phyloP scores from a whole-genome alignment of 2,113 vertebrate genomes.

The Coptodon rendalli region DNA sequence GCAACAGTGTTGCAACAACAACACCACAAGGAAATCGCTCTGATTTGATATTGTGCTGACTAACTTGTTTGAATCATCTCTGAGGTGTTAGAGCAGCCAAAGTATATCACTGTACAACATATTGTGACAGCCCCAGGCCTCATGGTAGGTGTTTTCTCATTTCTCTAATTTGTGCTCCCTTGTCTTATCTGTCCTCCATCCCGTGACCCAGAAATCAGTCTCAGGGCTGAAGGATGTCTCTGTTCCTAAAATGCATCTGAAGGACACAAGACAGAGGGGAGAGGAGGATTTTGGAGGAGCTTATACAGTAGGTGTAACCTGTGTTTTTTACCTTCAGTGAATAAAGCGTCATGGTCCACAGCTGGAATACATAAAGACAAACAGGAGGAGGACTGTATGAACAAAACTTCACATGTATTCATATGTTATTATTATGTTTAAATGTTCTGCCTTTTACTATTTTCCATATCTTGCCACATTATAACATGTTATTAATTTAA shows the following conservation, averaged over 20 bases:
- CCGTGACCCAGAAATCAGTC: background rate
- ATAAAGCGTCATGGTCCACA: accelerated
- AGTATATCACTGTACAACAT: background rate
- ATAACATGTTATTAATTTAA: background rate
- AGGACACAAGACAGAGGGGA: background rate
- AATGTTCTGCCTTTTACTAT: background rate
- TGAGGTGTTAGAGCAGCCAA: background rate
- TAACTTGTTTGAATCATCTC: background rate
- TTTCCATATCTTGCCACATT: background rate
- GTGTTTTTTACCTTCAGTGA: background rate
- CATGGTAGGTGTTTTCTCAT: background rate
- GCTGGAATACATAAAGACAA: background rate
- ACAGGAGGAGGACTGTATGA: background rate
- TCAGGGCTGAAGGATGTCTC: background rate
- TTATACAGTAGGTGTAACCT: background rate
- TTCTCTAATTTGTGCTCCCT: background rate
- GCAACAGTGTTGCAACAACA: background rate
- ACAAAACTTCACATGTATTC: background rate
- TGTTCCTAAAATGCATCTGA: background rate
- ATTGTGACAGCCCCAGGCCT: background rate
- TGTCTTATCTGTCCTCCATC: background rate
- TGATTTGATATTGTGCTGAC: background rate
- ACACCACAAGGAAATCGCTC: background rate
- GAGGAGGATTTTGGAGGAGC: background rate
- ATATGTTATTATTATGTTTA: background rate